Base-by-base conservation (phyloP, 2,113 vertebrate species). In the Solenodon paradoxus region DNA sequence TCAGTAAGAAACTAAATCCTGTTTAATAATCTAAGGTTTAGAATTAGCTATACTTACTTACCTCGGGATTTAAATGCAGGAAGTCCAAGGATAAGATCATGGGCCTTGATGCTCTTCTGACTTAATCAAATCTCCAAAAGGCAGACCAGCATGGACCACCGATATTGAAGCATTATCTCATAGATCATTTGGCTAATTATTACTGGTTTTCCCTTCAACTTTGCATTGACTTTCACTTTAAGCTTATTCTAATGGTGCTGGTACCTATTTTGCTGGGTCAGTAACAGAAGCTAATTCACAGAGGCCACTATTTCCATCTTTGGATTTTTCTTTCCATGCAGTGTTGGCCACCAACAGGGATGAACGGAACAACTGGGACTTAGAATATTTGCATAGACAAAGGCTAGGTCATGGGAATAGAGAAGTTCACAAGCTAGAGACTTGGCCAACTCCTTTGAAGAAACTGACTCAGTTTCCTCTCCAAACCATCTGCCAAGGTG, bases 1-100 rank as follows among this genome's bases (percentile, higher is more conserved):
- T 77, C 95, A 95, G 96, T 95, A 97, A 93, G 90, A 96, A 94
- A 87, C 61, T 69, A 72, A 96, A 90, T 98, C 97, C 88, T 88
- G 90, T 96, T 97, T 97, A 98, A 96, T 96, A 97, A 97, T 83
- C 90, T 64, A 96, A 66, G 55, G 28, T 53, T 68, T 85, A 59
- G 72, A 97, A 94, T 22, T 49, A 91, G 92, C 90, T 88, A n/a
- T 49, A 68, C 69, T 89, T 95, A 90, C 68, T 97, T 95, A 51
- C 77, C 71, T 96, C 69, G 61, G 75, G 66, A 84, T 97, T 93
- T 96, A 91, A 90, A 92, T 81, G 61, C 40, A 90, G 49, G 42
- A 9, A 72, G 26, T 4, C 57, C 12, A 26, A 30, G 2, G 3
- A 9, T 12, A 15, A 66, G 45, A 16, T 53, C 51, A 19, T 35